phyloP scores from a whole-genome alignment of 2,113 vertebrate genomes.

The Lepus europaeus region DNA sequence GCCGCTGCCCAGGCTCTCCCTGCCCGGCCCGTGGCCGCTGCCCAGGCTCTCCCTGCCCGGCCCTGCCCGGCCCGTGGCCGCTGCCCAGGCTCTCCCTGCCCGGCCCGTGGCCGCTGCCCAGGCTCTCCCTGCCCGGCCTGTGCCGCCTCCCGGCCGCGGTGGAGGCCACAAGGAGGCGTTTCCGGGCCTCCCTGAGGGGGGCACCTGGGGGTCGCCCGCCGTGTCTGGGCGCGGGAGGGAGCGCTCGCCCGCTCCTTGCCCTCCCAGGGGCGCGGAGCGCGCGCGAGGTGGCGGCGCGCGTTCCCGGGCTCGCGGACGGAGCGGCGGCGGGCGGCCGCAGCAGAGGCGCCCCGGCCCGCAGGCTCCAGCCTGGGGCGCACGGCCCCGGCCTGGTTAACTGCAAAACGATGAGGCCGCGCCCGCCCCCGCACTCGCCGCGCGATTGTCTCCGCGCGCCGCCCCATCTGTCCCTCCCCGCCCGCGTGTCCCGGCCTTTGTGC shows the following conservation, averaged over 20 bases:
- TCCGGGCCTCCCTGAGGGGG: background rate
- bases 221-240: no score
- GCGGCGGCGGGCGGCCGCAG: background rate
- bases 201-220: no score
- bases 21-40: no score
- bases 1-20: no score
- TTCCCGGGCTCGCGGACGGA: background rate
- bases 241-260: no score
- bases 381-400: slow-evolving; percentile 73
- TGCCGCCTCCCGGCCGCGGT: no score
- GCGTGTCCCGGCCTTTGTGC: slow-evolving; percentile 93
- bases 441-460: slow-evolving; percentile 67
- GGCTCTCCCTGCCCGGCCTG: no score
- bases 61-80: no score
- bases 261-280: background rate
- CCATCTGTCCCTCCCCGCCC: slow-evolving; percentile 93
- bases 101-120: rapidly evolving
- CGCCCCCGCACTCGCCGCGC: slow-evolving; percentile 73
- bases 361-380: background rate
- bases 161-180: no score
- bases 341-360: background rate
- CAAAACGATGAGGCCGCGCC: slow-evolving; percentile 65
- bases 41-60: no score
- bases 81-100: no score
- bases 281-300: background rate